Percentiles rank a stretch among this genome's conserved stretches.
These are phyloP conservation scores for Tachuris rubrigastra DNA, from an alignment of 2,113 vertebrate species.

Conservation along the genomic window DNA sequence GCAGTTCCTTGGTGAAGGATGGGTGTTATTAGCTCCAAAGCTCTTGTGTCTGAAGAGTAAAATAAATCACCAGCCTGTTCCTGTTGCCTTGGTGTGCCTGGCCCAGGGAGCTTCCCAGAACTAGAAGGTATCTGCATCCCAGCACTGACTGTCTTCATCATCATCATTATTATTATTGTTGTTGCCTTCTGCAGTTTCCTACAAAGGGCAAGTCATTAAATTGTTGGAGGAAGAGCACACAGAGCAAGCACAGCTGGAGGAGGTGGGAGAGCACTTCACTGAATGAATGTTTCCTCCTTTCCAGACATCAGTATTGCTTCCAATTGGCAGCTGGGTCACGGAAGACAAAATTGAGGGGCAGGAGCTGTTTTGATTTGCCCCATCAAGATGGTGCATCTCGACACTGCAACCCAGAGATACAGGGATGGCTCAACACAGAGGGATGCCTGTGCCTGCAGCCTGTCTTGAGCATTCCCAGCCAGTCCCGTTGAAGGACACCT, in stretches of 20 bases:
- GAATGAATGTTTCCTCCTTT: neutral
- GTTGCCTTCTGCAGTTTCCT: neutral
- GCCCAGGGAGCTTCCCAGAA: neutral
- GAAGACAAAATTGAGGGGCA: neutral
- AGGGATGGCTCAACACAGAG: neutral
- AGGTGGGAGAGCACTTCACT: fast-evolving
- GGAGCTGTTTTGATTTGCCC: neutral
- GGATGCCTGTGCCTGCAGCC: neutral
- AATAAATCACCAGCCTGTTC: neutral
- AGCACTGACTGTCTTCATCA: neutral
- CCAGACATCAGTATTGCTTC: neutral
- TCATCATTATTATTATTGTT: no score
- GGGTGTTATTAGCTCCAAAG: neutral
- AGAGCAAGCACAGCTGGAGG: neutral
- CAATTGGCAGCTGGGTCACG: neutral
- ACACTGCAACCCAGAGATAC: neutral
- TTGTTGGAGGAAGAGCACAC: neutral
- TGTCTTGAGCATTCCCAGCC: neutral
- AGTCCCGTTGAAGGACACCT: fast-evolving
- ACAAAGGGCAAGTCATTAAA: neutral
- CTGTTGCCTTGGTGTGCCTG: neutral
- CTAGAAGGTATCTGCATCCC: neutral
- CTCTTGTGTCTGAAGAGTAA: neutral
- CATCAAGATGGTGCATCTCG: fast-evolving
- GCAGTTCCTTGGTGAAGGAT: neutral